phyloP scores from a whole-genome alignment of 1,140 invertebrate species.

The Brachionus manjavacas region DNA sequence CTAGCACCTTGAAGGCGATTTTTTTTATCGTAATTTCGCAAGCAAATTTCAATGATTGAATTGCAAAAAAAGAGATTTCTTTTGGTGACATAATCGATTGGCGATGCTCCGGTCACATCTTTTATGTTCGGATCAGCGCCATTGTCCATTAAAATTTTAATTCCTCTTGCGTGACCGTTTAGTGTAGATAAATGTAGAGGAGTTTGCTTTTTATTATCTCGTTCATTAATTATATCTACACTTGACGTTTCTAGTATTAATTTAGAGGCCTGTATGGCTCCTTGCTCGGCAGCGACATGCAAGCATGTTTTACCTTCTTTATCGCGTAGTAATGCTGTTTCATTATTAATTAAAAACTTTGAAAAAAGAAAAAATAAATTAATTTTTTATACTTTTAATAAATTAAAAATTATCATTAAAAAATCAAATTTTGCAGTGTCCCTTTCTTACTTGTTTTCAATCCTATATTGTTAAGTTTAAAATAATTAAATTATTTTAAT shows the following conservation, averaged over 20 bases:
- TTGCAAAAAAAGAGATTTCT: slow-evolving; percentile 27
- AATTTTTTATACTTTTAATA: no score
- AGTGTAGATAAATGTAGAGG: slow-evolving; percentile 54
- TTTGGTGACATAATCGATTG: slow-evolving; percentile 27
- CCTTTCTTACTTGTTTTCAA: no score
- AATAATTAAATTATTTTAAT: no score
- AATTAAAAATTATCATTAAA: no score
- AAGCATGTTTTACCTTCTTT: slow-evolving; percentile 45
- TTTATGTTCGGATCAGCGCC: slow-evolving; percentile 43
- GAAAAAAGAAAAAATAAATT: not conserved
- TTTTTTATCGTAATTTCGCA: not conserved
- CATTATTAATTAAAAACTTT: slow-evolving; percentile 43
- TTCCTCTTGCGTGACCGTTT: slow-evolving; percentile 54
- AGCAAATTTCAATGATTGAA: slow-evolving; percentile 26
- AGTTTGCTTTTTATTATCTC: slow-evolving; percentile 51
- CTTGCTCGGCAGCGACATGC: slow-evolving; percentile 45
- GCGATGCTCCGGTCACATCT: slow-evolving; percentile 23
- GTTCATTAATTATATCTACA: slow-evolving; percentile 47
- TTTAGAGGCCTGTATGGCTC: slow-evolving; percentile 51
- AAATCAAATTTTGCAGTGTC: no score
- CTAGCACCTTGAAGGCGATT: slow-evolving; percentile 19
- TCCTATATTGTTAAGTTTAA: no score
- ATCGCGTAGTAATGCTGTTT: slow-evolving; percentile 37
- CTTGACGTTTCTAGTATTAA: slow-evolving; percentile 54
- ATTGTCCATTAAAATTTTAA: slow-evolving; percentile 54